phyloP scores from a whole-genome alignment of 2,113 vertebrate genomes.

The Neolamprologus falcicula region DNA sequence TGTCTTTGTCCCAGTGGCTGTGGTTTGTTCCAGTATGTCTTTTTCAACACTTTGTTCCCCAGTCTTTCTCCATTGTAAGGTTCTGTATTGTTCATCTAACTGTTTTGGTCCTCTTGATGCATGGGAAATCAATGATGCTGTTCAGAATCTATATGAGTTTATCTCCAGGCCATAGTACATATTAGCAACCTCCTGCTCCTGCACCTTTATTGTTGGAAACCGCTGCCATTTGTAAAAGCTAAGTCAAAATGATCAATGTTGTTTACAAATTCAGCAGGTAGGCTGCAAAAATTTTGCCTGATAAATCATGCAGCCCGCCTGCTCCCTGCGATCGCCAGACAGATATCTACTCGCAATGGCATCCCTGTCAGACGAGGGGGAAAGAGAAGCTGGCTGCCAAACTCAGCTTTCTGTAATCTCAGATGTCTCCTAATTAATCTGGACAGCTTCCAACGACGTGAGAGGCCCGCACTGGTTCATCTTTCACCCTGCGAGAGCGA shows the following conservation, averaged over 20 bases:
- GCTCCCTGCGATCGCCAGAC: slow-evolving; percentile 27
- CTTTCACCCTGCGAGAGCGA: slow-evolving; percentile 32
- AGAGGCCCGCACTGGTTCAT: slow-evolving; percentile 38
- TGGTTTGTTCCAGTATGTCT: slow-evolving; percentile 9
- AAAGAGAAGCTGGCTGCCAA: not conserved
- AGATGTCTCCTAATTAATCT: slow-evolving; percentile 65
- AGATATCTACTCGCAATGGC: slow-evolving; percentile 25
- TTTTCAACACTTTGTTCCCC: not conserved
- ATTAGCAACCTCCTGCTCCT: slow-evolving; percentile 39
- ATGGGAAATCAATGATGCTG: slow-evolving; percentile 55
- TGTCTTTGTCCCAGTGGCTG: slow-evolving; percentile 13
- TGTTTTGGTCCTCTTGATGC: slow-evolving; percentile 30
- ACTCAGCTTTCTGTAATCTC: slow-evolving; percentile 35
- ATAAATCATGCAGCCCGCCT: slow-evolving; percentile 61
- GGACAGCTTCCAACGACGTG: slow-evolving; percentile 57
- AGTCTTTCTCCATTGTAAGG: not conserved
- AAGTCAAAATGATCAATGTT: slow-evolving; percentile 60
- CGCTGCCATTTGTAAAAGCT: slow-evolving; percentile 51
- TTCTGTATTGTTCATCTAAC: slow-evolving; percentile 6
- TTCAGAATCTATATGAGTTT: slow-evolving; percentile 40
- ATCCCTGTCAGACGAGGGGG: slow-evolving; percentile 21
- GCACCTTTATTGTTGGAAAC: slow-evolving; percentile 53
- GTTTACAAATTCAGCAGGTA: slow-evolving; percentile 69
- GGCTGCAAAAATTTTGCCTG: slow-evolving; percentile 52
- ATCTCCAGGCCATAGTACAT: slow-evolving; percentile 61